phyloP scores from a whole-genome alignment of 2,113 vertebrate species.

The Gymnocephalus cernua region DNA sequence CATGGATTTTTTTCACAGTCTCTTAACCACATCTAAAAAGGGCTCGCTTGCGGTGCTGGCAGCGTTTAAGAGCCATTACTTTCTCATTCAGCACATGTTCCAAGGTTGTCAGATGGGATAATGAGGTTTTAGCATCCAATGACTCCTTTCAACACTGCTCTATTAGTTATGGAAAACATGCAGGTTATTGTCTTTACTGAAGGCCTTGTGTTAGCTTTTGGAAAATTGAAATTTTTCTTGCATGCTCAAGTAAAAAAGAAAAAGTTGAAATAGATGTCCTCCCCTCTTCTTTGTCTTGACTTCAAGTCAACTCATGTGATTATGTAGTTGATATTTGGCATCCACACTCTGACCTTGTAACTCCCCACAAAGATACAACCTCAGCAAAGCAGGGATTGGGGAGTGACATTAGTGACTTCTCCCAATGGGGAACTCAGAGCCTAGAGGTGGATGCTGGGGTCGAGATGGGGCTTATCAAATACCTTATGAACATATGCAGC shows the following conservation, averaged over 20 bases:
- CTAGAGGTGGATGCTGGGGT: not conserved
- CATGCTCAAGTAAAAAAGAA: constrained; percentile 11
- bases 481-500: not conserved
- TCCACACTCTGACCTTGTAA: not conserved
- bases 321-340: constrained; percentile 11
- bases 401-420: constrained; percentile 1
- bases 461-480: not conserved
- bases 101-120: constrained; percentile 77
- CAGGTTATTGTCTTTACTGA: constrained; percentile 68
- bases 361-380: not conserved
- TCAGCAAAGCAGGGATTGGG: constrained; percentile 4
- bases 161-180: constrained; percentile 76
- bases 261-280: not conserved
- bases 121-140: constrained; percentile 77
- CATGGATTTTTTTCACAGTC: constrained; percentile 45
- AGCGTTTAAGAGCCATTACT: constrained; percentile 59
- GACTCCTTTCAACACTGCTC: constrained; percentile 69
- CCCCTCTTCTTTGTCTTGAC: not conserved
- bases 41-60: constrained; percentile 34
- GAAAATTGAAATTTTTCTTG: constrained; percentile 64
- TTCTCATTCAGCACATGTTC: constrained; percentile 75
- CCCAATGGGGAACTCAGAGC: not conserved
- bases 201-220: constrained; percentile 63
- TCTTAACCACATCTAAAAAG: constrained; percentile 54
- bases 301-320: not conserved